Evolutionary conservation across 2,888 invertebrate species (phyloP).

Genomic region (Amblyjoppa fuscipennis): DNA sequence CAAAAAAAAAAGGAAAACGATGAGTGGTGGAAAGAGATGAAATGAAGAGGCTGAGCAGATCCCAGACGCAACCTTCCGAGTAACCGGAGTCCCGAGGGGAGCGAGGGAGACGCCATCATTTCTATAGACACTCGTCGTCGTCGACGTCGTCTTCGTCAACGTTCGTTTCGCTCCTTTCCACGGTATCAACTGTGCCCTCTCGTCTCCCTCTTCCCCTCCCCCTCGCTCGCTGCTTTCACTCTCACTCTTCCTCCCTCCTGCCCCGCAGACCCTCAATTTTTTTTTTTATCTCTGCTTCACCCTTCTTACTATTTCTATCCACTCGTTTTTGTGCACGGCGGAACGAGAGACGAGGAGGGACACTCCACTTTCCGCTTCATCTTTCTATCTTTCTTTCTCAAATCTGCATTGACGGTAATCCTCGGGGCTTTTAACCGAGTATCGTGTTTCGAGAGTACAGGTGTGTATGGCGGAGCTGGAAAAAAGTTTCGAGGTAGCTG

Average conservation of each 20-base stretch:
- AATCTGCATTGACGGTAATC: slow-evolving; percentile 78
- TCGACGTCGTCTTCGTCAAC: slow-evolving; percentile 51
- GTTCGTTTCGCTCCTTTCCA: slow-evolving; percentile 72
- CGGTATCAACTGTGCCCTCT: slow-evolving; percentile 31
- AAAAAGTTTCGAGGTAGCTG: too few species aligned
- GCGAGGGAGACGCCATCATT: slow-evolving; percentile 77
- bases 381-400: slow-evolving; percentile 54
- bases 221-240: slow-evolving; percentile 31
- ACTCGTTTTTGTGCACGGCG: slow-evolving; percentile 62
- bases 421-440: slow-evolving; percentile 76
- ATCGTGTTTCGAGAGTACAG: slow-evolving; percentile 58
- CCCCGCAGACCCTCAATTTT: slow-evolving; percentile 62
- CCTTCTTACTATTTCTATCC: slow-evolving; percentile 62
- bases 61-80: slow-evolving; percentile 64
- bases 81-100: slow-evolving; percentile 69
- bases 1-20: slow-evolving; percentile 23
- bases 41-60: slow-evolving; percentile 57
- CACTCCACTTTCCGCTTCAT: slow-evolving; percentile 37
- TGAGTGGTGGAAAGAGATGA: slow-evolving; percentile 37
- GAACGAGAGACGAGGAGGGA: slow-evolving; percentile 36
- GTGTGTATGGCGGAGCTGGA: slow-evolving; percentile 1
- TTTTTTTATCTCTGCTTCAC: slow-evolving; percentile 60
- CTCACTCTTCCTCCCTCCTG: slow-evolving; percentile 43
- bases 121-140: slow-evolving; percentile 82
- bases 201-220: not conserved